phyloP scores from a whole-genome alignment of 2,113 vertebrate species.

The Corythoichthys intestinalis region DNA sequence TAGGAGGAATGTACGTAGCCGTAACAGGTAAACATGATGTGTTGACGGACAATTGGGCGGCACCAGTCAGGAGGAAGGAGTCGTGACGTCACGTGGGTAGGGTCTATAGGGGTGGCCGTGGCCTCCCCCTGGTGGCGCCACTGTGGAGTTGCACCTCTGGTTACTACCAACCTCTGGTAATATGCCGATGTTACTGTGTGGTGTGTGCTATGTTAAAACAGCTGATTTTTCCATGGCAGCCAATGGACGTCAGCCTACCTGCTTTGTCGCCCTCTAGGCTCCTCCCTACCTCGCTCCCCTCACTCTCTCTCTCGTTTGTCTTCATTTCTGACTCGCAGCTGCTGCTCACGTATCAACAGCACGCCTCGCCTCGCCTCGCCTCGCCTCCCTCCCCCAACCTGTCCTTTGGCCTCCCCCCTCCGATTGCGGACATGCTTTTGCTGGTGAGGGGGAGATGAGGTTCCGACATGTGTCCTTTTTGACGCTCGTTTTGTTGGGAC shows the following conservation, averaged over 20 bases:
- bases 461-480: constrained; percentile 92
- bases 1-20: no score
- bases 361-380: no score
- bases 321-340: neutral
- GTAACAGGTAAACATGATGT: no score
- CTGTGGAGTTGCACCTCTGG: no score
- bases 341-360: neutral
- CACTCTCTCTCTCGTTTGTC: neutral
- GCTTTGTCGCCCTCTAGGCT: neutral
- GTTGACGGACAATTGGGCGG: no score
- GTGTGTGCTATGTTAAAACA: no score
- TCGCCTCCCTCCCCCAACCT: constrained; percentile 1
- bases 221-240: neutral
- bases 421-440: constrained; percentile 75
- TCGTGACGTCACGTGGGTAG: no score
- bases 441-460: constrained; percentile 79
- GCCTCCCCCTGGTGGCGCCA: no score
- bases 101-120: no score
- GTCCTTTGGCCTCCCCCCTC: constrained; percentile 14
- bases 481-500: constrained; percentile 89
- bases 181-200: no score
- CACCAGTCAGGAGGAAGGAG: no score
- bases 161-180: no score
- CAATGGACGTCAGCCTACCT: neutral
- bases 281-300: neutral